Percentiles rank a stretch among this genome's conserved stretches.
Conservation (phyloP, 2,113 vertebrate genomes). For the Silurus asotus region DNA sequence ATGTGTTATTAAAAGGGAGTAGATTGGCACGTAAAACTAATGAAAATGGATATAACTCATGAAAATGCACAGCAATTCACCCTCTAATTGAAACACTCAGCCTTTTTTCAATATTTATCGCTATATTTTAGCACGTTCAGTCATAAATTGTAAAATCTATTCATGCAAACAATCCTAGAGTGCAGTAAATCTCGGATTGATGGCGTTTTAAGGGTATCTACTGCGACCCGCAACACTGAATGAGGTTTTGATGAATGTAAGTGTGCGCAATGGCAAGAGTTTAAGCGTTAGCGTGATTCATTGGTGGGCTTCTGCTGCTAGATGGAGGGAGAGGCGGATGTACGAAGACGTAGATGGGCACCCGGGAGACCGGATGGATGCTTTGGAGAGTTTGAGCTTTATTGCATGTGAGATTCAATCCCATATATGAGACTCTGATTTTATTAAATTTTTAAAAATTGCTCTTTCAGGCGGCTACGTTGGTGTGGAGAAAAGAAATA, state of each 20-base stretch:
- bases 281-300: conserved; percentile 10
- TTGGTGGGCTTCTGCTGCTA: not conserved
- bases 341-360: conserved; percentile 27
- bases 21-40: not conserved
- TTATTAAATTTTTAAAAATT: conserved; percentile 66
- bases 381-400: conserved; percentile 50
- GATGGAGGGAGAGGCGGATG: conserved; percentile 36
- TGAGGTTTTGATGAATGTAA: conserved; percentile 21
- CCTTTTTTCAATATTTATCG: too few species aligned
- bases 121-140: not conserved
- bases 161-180: too few species aligned
- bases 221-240: not conserved
- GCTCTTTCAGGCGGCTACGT: conserved; percentile 52
- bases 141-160: not conserved
- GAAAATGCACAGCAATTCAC: not conserved
- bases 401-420: conserved; percentile 62
- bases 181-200: not conserved
- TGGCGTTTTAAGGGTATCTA: not conserved
- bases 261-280: not conserved
- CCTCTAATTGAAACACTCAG: too few species aligned
- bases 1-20: not conserved
- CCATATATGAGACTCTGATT: conserved; percentile 60
- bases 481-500: not conserved
- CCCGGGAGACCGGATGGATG: conserved; percentile 10
- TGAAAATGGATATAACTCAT: too few species aligned